Base-by-base conservation (phyloP, 2,113 vertebrate genomes). In the Callocephalon fimbriatum region DNA sequence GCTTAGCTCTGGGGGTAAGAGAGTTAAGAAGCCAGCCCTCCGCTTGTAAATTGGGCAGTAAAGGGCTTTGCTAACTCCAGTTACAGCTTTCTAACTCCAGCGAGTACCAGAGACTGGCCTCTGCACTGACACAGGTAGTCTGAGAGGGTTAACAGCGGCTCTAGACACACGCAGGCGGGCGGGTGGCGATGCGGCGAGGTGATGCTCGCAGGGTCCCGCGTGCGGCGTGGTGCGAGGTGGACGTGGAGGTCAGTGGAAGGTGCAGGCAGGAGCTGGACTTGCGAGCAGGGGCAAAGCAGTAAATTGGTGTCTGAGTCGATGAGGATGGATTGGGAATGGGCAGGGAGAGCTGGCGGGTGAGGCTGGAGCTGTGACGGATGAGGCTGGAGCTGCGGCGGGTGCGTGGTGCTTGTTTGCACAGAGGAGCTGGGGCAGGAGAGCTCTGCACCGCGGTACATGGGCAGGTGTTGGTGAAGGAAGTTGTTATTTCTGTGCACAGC, bases 1-100 rank as follows among this genome's bases (percentile, higher is more conserved):
- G 85, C 98, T 98, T 6, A 98, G 98, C 97, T 98, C 98, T 54
- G 98, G 98, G 93, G 99, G 99, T 99, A 97, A 98, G 93, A 88
- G 74, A 86, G 88, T 71, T 93, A 29, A 75, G 50, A 68, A 68
- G 58, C 72, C 71, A 22, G 58, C 56, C 65, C 72, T 70, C 45
- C 10, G 1, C 4, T 42, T 77, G 42, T 13, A 7, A 32, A 19
- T 1, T 7, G 58, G 94, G 76, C 94, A 87, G 1, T 6, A 4
- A 40, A 48, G 85, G 85, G 80, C 82, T 86, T 37, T 37, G 37
- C 90, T 35, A 26, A 21, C 88, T 75, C 56, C 86, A 35, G 32
- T 74, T 42, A 58, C 85, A 63, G 50, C 80, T 75, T 51, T 37
- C 35, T 67, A 5, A 38, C 56, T 40, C 9, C 81, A 77, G n/a